These are phyloP conservation scores for Parelbella ahira DNA, from an alignment of 2,888 invertebrate genomes.

Conservation along the genomic window DNA sequence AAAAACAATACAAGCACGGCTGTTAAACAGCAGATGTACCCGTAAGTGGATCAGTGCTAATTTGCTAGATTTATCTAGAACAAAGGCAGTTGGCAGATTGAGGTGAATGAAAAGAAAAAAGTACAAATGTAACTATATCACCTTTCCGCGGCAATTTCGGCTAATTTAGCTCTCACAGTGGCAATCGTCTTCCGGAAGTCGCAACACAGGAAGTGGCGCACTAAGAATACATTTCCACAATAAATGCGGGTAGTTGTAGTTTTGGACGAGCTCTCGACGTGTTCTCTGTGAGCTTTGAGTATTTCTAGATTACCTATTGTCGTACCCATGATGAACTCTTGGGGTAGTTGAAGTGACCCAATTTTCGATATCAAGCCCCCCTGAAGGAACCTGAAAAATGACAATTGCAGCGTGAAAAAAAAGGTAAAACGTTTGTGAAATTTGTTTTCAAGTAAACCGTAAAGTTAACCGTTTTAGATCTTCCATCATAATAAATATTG, in stretches of 20 bases:
- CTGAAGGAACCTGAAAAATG: conserved; percentile 1
- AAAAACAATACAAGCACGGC: too few species aligned
- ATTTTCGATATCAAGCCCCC: conserved; percentile 10
- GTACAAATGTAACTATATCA: conserved; percentile 5
- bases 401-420: too few species aligned
- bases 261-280: conserved; percentile 18
- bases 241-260: conserved; percentile 22
- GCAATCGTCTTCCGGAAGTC: conserved; percentile 21
- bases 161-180: conserved; percentile 22
- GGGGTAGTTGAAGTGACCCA: conserved; percentile 21
- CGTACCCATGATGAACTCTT: conserved; percentile 17
- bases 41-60: too few species aligned
- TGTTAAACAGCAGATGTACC: too few species aligned
- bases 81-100: too few species aligned
- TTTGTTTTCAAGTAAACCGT: too few species aligned
- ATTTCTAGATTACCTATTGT: conserved; percentile 19
- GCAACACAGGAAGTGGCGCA: conserved; percentile 18
- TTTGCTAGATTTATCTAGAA: too few species aligned
- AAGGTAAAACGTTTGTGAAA: too few species aligned
- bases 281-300: conserved; percentile 2
- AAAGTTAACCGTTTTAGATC: too few species aligned
- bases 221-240: conserved; percentile 21
- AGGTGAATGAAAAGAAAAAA: too few species aligned
- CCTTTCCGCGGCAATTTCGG: conserved; percentile 2
- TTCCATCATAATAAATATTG: too few species aligned